Base-by-base conservation (phyloP, 1,140 invertebrate species). In the Diploscapter pachys region DNA sequence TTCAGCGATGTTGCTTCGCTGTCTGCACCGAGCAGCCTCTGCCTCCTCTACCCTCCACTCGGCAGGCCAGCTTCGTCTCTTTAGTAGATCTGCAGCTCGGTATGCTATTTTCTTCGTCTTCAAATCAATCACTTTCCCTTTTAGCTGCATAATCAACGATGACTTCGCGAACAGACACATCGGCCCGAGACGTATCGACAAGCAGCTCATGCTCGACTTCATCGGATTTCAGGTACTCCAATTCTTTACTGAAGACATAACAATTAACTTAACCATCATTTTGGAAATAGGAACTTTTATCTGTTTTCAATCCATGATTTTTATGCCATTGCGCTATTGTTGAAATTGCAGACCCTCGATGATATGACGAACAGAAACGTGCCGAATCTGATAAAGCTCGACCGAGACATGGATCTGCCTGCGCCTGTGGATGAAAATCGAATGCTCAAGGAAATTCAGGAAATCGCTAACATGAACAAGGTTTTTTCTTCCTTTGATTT, bases 141-240 rank as follows among this genome's bases (percentile, higher is more conserved):
- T 11, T 31, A 31, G 31, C 31, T 31, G 31, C 31, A 31, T 31
- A 31, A 31, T 31, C 31, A 31, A 83, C 76, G 82, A 83, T 72
- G 79, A 76, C 52, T 83, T 83, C 63, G 81, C 84, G 48, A 83
- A 83, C 65, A 79, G 81, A 63, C 81, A 83, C 66, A 83, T 83
- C 61, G 81, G 81, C 8, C 82, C 81, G 8, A 81, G 80, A 59
- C 75, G 85, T 63, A 57, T 84, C 78, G 83, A 84, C 59, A 80
- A 81, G 51, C 83, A 84, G 53, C 79, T 82, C 71, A 85, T 84
- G 83, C 80, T 84, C n/a, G 65, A 81, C 65, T 80, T 79, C 75
- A 67, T 84, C 50, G 83, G 83, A 71, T 84, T 83, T 69, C 83
- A 85, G 75, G 82, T 81, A 66, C 48, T 59, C 54, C 8, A 5